Conservation (phyloP, 2,113 vertebrate species). For the western clawed frog (Xenopus tropicalis) region DNA sequence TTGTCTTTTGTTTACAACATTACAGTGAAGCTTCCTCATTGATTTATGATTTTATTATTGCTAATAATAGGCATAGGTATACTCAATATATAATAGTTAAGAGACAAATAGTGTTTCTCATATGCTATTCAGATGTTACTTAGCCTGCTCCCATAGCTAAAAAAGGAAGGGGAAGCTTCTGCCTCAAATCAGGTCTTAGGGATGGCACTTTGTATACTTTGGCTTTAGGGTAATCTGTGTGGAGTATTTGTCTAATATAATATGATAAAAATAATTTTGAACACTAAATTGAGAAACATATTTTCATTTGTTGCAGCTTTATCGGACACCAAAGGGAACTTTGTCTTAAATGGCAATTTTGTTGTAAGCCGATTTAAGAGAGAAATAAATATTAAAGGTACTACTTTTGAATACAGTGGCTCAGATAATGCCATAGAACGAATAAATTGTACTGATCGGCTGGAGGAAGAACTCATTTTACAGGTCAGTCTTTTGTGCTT, state of each 20-base stretch:
- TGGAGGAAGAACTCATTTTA: slow-evolving; percentile 82
- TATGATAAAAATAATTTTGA: too few species aligned
- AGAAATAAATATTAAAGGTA: slow-evolving; percentile 84
- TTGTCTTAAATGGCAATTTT: slow-evolving; percentile 93
- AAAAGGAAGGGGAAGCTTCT: background rate
- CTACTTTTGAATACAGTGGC: slow-evolving; percentile 89
- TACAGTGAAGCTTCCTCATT: background rate
- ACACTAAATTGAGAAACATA: too few species aligned
- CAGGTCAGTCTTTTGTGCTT: slow-evolving; percentile 71
- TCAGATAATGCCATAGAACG: slow-evolving; percentile 86
- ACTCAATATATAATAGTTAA: too few species aligned
- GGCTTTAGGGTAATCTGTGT: too few species aligned
- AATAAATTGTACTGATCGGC: slow-evolving; percentile 88
- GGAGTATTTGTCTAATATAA: too few species aligned
- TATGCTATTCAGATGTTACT: too few species aligned
- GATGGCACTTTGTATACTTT: too few species aligned
- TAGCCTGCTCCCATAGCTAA: background rate
- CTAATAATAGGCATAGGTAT: too few species aligned
- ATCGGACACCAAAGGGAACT: slow-evolving; percentile 84
- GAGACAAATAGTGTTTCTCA: too few species aligned
- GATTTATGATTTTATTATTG: background rate
- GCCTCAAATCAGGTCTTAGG: too few species aligned
- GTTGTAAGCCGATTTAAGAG: slow-evolving; percentile 95
- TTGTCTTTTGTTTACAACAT: too few species aligned
- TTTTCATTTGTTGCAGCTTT: slow-evolving; percentile 69